Evolutionary conservation across 2,888 invertebrate genomes (phyloP).

Genomic region (Atethmia centrago): DNA sequence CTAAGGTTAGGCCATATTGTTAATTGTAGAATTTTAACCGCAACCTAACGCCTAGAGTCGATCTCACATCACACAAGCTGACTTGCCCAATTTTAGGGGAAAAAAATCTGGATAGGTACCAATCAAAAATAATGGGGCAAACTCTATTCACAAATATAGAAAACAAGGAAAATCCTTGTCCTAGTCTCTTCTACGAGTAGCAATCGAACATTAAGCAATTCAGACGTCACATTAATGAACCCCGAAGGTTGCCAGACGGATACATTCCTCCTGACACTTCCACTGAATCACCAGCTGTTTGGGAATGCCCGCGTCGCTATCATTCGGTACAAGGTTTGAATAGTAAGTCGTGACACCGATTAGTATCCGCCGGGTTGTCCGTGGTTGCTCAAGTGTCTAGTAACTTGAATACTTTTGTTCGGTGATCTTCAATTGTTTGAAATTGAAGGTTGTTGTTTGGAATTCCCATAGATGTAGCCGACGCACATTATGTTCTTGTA

Average conservation of each 20-base stretch:
- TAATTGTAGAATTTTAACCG: too few species aligned
- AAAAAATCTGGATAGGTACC: too few species aligned
- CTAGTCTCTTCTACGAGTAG: not conserved
- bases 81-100: not conserved
- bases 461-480: slow-evolving; percentile 14
- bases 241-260: slow-evolving; percentile 41
- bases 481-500: not conserved
- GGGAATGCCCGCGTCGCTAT: slow-evolving; percentile 52
- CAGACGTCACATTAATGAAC: slow-evolving; percentile 1
- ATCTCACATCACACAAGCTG: not conserved
- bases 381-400: slow-evolving; percentile 27
- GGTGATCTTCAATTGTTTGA: slow-evolving; percentile 22
- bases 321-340: slow-evolving; percentile 58
- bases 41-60: too few species aligned
- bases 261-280: slow-evolving; percentile 33
- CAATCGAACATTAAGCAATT: slow-evolving; percentile 19
- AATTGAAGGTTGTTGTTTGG: slow-evolving; percentile 34
- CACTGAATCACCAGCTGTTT: slow-evolving; percentile 45
- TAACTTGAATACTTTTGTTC: slow-evolving; percentile 21
- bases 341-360: slow-evolving; percentile 51
- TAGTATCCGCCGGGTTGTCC: slow-evolving; percentile 32
- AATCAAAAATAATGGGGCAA: not conserved
- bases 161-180: not conserved
- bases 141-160: not conserved
- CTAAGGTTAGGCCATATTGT: too few species aligned